Conservation (phyloP, 2,113 vertebrate species). For the Rhinoderma darwinii region DNA sequence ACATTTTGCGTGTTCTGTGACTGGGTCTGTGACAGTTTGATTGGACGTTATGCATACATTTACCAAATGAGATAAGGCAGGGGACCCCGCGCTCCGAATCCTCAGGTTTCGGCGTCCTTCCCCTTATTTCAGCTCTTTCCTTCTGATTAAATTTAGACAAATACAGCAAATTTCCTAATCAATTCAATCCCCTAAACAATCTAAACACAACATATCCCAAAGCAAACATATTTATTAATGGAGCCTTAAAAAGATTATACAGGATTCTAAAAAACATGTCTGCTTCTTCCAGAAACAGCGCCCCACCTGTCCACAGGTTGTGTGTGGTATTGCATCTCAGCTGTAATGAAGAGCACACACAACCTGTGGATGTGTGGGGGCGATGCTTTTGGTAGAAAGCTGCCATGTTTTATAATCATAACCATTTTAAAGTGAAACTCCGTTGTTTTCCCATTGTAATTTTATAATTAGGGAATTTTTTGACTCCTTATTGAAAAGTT, state of each 20-base stretch:
- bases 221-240: neutral
- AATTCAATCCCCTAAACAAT: neutral
- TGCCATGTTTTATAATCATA: no score
- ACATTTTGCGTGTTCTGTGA: constrained; percentile 26
- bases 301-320: neutral
- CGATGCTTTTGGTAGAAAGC: no score
- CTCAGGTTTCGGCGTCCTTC: neutral
- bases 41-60: constrained; percentile 52
- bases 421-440: no score
- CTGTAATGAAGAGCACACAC: neutral
- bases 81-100: neutral
- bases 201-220: neutral
- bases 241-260: neutral
- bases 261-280: neutral
- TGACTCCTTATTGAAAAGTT: no score
- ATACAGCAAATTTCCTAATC: neutral
- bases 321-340: neutral
- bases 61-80: constrained; percentile 50
- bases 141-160: neutral
- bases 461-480: no score
- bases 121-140: neutral
- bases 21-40: constrained; percentile 45
- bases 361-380: neutral
- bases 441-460: no score
- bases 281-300: neutral